Evolutionary conservation across 2,797 vertebrate genomes (phyloP), one percentile per base, ranked within the genome.

Genomic region (Champsocephalus esox): DNA sequence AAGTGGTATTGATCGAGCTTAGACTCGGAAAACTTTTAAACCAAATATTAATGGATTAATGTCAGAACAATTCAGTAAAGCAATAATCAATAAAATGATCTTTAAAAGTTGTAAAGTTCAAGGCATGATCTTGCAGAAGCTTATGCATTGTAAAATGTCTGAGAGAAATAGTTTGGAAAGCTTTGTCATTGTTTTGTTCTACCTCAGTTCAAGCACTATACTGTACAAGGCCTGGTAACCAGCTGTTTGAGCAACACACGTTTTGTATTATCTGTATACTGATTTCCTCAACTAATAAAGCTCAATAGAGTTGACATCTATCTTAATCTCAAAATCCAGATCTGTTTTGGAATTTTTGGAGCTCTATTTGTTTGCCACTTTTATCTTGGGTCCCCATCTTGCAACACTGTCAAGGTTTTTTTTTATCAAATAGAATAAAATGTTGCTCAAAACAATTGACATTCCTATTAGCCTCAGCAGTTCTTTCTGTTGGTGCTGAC

Each of bases 241-340:
- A 79, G 59, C 73, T 70, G 82, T 70, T 70, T 64, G 64, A 46
- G 61, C 46, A 56, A 56, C 79, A 80, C 32, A 41, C 6, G 21
- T 49, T 75, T 70, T 73, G n/a, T 4, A 66, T 79, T 73, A 11
- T 54, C 49, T 12, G 60, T 52, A 46, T 32, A 16, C 32, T 32
- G 19, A 68, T 77, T 74, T 68, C 72, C 19, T 65, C 24, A 60
- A 45, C 24, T 52, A 68, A 61, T 59, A 58, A 60, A 28, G 41
- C 51, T 71, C 24, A 41, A 64, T 50, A 43, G 32, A 68, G 38
- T 46, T 50, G 3, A 44, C 24, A 66, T 75, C 28, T 8, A 45
- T 77, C 49, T 56, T 19, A 10, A 60, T 10, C 19, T 74, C 46
- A 70, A 58, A 58, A 58, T 60, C 12, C 43, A 34, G n/a, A 57